Evolutionary conservation across 2,888 invertebrate genomes (phyloP).

Genomic region (Synergus gifuensis): DNA sequence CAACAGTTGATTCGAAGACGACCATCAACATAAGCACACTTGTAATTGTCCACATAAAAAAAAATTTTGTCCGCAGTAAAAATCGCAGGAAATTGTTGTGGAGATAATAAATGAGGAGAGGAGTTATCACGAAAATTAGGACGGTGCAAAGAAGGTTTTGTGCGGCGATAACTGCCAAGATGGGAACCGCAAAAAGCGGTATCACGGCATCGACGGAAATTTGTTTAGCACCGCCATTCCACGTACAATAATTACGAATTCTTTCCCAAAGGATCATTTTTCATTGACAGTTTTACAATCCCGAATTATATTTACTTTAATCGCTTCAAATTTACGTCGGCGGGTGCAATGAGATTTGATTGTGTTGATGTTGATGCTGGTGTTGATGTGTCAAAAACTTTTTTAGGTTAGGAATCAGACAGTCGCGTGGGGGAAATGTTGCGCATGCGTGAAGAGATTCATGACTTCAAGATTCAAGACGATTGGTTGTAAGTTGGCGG

Average conservation of each 20-base stretch:
- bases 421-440: neutral
- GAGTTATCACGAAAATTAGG: conserved; percentile 69
- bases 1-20: conserved; percentile 85
- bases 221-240: conserved; percentile 71
- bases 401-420: neutral
- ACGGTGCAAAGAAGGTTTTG: conserved; percentile 71
- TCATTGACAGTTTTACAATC: conserved; percentile 21
- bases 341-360: neutral
- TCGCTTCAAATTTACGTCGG: neutral
- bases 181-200: conserved; percentile 72
- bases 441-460: neutral
- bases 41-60: conserved; percentile 86
- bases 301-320: neutral
- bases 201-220: conserved; percentile 75
- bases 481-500: neutral
- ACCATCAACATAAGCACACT: conserved; percentile 84
- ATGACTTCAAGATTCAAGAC: neutral
- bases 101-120: conserved; percentile 72
- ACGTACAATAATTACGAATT: conserved; percentile 50
- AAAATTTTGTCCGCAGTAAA: conserved; percentile 83
- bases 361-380: neutral
- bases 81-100: conserved; percentile 71
- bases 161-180: conserved; percentile 71
- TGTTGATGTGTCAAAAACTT: neutral
- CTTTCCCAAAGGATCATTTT: conserved; percentile 54